phyloP scores from a whole-genome alignment of 2,888 invertebrate species.

The Mythimna vitellina region DNA sequence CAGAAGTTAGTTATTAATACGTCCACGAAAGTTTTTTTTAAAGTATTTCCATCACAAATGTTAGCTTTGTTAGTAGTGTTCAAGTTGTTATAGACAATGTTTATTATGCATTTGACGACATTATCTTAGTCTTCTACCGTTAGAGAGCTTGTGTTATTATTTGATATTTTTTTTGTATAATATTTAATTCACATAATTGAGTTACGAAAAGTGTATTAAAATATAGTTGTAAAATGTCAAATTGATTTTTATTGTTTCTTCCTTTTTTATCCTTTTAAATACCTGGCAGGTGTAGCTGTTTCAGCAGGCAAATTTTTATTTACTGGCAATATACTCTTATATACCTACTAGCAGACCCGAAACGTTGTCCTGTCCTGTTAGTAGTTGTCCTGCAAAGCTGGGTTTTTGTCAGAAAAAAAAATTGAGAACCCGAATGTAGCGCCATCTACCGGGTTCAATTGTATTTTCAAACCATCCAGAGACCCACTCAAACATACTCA shows the following conservation, averaged over 20 bases:
- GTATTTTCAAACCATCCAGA: too few species aligned
- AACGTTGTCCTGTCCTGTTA: too few species aligned
- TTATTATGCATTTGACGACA: slow-evolving; percentile 77
- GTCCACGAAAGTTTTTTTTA: background rate
- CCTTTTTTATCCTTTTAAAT: background rate
- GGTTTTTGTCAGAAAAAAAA: too few species aligned
- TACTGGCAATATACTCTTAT: too few species aligned
- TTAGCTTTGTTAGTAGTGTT: slow-evolving; percentile 51
- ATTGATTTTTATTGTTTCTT: slow-evolving; percentile 63
- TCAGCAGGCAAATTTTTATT: background rate
- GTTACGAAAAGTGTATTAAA: slow-evolving; percentile 88
- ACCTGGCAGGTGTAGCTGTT: background rate
- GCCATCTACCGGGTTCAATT: too few species aligned
- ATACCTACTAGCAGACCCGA: too few species aligned
- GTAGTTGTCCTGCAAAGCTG: too few species aligned
- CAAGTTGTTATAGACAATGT: slow-evolving; percentile 64
- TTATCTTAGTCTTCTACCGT: slow-evolving; percentile 74
- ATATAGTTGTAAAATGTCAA: slow-evolving; percentile 83
- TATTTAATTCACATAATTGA: slow-evolving; percentile 86
- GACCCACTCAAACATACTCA: too few species aligned
- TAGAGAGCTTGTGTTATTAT: slow-evolving; percentile 83
- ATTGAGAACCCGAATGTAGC: too few species aligned
- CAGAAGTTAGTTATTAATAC: background rate
- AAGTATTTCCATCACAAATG: slow-evolving; percentile 51
- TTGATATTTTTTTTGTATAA: slow-evolving; percentile 85